phyloP scores from a whole-genome alignment of 2,888 invertebrate genomes.

The Pollenia griseotomentosa region DNA sequence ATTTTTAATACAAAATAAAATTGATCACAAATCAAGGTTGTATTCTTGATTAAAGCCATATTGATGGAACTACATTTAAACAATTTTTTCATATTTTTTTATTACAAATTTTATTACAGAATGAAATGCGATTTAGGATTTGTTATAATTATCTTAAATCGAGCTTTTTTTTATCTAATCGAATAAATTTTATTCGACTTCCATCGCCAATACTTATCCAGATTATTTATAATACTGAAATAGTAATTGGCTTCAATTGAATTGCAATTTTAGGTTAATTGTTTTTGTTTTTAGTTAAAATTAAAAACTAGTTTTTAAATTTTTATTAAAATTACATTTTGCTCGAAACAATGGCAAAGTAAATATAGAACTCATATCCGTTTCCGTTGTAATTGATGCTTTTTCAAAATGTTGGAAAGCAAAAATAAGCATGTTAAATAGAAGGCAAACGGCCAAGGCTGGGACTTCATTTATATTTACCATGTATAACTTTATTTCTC shows the following conservation, averaged over 20 bases:
- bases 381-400: constrained; percentile 62
- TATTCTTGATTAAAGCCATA: too few species aligned
- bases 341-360: constrained; percentile 6
- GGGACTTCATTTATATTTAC: neutral
- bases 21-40: too few species aligned
- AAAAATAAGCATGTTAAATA: constrained; percentile 8
- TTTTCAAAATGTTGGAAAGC: constrained; percentile 31
- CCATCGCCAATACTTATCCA: too few species aligned
- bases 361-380: constrained; percentile 64
- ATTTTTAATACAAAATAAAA: too few species aligned
- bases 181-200: too few species aligned
- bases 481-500: too few species aligned
- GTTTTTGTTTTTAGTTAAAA: neutral
- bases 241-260: neutral
- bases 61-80: too few species aligned
- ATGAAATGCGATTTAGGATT: too few species aligned
- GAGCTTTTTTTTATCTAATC: too few species aligned
- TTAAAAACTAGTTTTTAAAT: neutral
- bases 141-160: too few species aligned
- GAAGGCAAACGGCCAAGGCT: neutral
- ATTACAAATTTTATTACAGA: too few species aligned
- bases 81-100: too few species aligned
- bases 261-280: neutral
- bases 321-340: neutral
- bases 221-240: neutral